Percentiles rank a stretch among this genome's conserved stretches.
Evolutionary conservation across 2,113 vertebrate genomes (phyloP).

Genomic region (Ia io): DNA sequence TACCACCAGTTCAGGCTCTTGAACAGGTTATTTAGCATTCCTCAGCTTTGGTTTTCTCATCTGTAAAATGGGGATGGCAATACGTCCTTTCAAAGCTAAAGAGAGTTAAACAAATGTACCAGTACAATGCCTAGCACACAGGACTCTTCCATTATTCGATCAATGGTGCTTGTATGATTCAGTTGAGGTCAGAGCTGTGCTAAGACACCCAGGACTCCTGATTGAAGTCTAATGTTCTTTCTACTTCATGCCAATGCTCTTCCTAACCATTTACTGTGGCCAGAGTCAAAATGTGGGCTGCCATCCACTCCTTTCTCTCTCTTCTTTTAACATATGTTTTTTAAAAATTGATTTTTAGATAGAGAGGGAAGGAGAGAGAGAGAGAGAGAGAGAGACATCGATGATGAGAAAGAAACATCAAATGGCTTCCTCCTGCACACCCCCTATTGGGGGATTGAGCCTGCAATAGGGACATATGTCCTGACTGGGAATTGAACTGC

Average conservation of each 20-base stretch:
- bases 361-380: too few relatives aligned
- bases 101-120: background rate
- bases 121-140: accelerated
- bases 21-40: background rate
- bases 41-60: background rate
- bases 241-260: background rate
- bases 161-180: background rate
- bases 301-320: background rate
- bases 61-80: background rate
- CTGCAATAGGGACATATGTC: too few relatives aligned
- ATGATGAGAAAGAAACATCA: too few relatives aligned
- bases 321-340: too few relatives aligned
- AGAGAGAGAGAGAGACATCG: too few relatives aligned
- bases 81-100: background rate
- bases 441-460: too few relatives aligned
- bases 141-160: accelerated
- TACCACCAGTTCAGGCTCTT: background rate
- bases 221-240: background rate
- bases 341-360: too few relatives aligned
- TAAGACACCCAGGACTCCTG: background rate
- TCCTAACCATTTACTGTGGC: background rate
- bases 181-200: too few relatives aligned
- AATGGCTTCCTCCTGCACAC: too few relatives aligned
- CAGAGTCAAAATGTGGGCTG: background rate
- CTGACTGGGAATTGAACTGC: too few relatives aligned